Conservation (phyloP, 2,113 vertebrate species). For the Nettapus auritus region DNA sequence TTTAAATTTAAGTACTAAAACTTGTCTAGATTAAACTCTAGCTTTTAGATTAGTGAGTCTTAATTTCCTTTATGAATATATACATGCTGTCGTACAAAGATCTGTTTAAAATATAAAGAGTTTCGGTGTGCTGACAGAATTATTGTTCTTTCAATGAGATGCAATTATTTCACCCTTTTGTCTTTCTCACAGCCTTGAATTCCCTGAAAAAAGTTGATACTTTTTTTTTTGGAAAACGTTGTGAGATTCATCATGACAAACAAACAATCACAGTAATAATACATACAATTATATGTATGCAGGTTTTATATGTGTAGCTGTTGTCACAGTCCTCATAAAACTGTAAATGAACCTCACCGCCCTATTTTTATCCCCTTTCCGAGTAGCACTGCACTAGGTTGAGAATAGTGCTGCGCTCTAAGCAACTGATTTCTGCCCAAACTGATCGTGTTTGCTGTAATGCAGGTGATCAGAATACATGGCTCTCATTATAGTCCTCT, state of each 20-base stretch:
- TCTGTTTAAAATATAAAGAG: not conserved
- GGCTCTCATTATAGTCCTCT: not conserved
- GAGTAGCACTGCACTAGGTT: not conserved
- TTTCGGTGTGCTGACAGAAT: not conserved
- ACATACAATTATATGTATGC: not conserved
- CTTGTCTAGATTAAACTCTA: not conserved
- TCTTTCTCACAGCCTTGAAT: not conserved
- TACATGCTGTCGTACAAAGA: not conserved
- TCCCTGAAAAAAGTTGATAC: not conserved
- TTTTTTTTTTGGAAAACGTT: not conserved
- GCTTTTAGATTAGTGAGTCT: not conserved
- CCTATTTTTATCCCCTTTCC: not conserved
- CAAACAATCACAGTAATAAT: not conserved
- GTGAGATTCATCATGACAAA: not conserved
- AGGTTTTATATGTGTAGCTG: not conserved
- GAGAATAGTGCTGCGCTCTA: not conserved
- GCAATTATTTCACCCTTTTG: not conserved
- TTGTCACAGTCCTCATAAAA: not conserved
- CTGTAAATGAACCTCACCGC: not conserved
- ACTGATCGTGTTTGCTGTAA: not conserved
- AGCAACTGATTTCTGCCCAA: not conserved
- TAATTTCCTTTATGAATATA: not conserved
- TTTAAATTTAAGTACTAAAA: not conserved
- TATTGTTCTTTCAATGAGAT: not conserved
- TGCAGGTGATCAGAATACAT: not conserved